phyloP scores from a whole-genome alignment of 2,888 invertebrate species.

The Limenitis camilla region DNA sequence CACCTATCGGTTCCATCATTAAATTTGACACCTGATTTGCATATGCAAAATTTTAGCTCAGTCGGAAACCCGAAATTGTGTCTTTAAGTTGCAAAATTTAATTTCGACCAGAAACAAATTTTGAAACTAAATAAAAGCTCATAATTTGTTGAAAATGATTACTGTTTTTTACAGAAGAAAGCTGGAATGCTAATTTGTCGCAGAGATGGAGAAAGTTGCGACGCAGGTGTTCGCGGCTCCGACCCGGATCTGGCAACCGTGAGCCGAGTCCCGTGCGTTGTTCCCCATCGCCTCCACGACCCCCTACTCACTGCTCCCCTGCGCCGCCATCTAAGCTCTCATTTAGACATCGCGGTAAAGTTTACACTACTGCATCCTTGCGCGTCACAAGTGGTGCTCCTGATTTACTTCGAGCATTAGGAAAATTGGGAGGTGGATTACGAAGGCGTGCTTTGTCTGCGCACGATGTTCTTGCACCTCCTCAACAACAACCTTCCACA shows the following conservation, averaged over 20 bases:
- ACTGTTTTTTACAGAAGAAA: slow-evolving; percentile 70
- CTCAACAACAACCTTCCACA: slow-evolving; percentile 73
- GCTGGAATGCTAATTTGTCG: slow-evolving; percentile 83
- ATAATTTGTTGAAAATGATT: neutral
- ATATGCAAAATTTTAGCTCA: too few relatives aligned
- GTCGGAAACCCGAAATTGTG: too few relatives aligned
- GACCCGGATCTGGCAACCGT: slow-evolving; percentile 76
- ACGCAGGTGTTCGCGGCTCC: slow-evolving; percentile 79
- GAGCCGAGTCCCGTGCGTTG: slow-evolving; percentile 73
- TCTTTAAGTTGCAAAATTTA: too few relatives aligned
- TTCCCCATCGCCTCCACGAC: slow-evolving; percentile 72
- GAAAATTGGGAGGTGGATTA: slow-evolving; percentile 80
- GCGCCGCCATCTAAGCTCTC: slow-evolving; percentile 65
- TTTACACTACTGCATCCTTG: slow-evolving; percentile 67
- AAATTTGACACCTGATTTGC: too few relatives aligned
- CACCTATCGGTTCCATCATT: too few relatives aligned
- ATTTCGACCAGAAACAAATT: too few relatives aligned
- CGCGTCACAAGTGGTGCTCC: slow-evolving; percentile 76
- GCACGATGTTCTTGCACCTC: slow-evolving; percentile 78
- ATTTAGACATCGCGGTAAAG: slow-evolving; percentile 67
- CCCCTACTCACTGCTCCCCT: slow-evolving; percentile 66
- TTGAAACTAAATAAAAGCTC: too few relatives aligned
- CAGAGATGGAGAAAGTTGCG: slow-evolving; percentile 84
- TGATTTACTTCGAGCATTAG: slow-evolving; percentile 79
- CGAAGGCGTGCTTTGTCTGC: slow-evolving; percentile 80